Base-by-base conservation (phyloP, 1,140 invertebrate species). In the Piezodorus guildinii region DNA sequence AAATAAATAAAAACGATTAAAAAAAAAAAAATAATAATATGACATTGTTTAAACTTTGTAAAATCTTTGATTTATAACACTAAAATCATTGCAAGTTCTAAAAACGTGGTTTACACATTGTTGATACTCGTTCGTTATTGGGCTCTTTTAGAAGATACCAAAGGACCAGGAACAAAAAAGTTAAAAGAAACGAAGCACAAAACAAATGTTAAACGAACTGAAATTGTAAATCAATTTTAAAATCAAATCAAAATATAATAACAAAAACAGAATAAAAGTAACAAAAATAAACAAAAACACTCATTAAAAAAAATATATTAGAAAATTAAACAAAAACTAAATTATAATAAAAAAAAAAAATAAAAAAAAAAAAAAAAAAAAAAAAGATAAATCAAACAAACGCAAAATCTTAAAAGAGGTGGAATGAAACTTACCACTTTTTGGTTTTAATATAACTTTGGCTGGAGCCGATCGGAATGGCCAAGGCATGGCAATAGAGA, bases 401-500 rank as follows among this genome's bases (percentile, higher is more conserved):
- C 65, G 69, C 62, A 65, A 66, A 70, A 71, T 69, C 63, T 61
- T 69, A 68, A 63, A 65, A 63, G 49, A 68, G 65, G 65, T 67
- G 63, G 66, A 65, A 62, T 65, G 51, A 66, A 76, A 79, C 77
- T 79, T 78, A 78, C 77, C 77, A 76, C 76, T 79, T 71, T 77
- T 78, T 77, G 77, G 77, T 77, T 77, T 74, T 73, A 78, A 73
- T 76, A 78, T 76, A 72, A 79, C 75, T 79, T 79, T 79, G 74
- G 77, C 77, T 77, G 77, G 75, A 73, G 77, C 74, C 77, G 75
- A 76, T 75, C 72, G 73, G 73, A 74, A 74, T 62, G 68, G 59
- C 68, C 68, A 69, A 66, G 65, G 68, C 68, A 69, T 68, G 65
- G 65, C 66, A 66, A 69, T 66, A 69, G 65, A 69, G 64, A 65